Evolutionary conservation across 2,113 vertebrate species (phyloP), one percentile per base, ranked within the genome.

Genomic region (Engraulis encrasicolus): DNA sequence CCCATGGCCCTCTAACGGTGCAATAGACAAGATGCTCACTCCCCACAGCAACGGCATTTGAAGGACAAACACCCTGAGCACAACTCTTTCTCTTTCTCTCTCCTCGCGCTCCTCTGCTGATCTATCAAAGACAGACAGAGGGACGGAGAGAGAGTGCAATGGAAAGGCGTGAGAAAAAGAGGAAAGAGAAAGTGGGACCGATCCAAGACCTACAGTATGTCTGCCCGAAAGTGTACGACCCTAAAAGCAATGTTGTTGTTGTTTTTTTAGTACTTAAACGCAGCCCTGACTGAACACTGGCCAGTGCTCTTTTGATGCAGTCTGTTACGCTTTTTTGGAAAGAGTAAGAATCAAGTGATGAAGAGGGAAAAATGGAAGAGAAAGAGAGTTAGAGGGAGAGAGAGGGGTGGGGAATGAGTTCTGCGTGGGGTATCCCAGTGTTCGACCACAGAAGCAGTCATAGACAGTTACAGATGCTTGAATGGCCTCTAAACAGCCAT

Each of bases 1-100:
- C 80, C 37, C 66, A 85, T 84, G 49, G 58, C 89, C 84, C 79
- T 85, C 84, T 89, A 82, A 84, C 83, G 91, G 93, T 94, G 93
- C 93, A 95, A 94, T 94, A 94, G 81, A 84, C n/a, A n/a, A n/a
- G 89, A 83, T 52, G 87, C 84, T 74, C 23, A 34, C 1, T 12
- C 66, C 2, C 15, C 27, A 14, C 66, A 85, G 78, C 79, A 11
- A 27, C n/a, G 61, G 27, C 12, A 23, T 71, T 71, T 23, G 31
- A 23, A 15, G 23, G 14, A 71, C 7, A 66, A 12, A 71, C 61
- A 11, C 66, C 66, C 66, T 12, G 40, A 36, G 11, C 66, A 2
- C 11, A 34, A 4, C 31, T 15, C 66, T 31, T 34, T 31, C 23
- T 11, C 58, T 27, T 19, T 71, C 27, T 71, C 61, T 74, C 66